phyloP scores from a whole-genome alignment of 2,888 invertebrate species.

The Muscina levida region DNA sequence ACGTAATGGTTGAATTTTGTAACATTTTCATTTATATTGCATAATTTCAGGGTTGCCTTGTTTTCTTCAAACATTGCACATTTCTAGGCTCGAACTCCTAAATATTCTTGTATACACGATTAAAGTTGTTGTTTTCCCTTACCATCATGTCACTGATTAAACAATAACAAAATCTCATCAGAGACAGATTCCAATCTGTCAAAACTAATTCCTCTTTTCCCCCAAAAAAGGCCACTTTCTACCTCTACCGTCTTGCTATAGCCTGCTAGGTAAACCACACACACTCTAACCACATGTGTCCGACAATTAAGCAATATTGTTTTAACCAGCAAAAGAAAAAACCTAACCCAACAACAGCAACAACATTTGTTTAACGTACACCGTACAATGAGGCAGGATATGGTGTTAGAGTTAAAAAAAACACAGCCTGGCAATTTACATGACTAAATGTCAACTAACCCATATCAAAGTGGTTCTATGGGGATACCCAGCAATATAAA shows the following conservation, averaged over 20 bases:
- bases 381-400: neutral
- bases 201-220: neutral
- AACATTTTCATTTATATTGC: too few relatives aligned
- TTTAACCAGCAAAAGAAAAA: neutral
- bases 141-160: neutral
- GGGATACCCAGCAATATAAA: conserved; percentile 20
- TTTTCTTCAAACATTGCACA: too few relatives aligned
- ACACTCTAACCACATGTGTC: neutral
- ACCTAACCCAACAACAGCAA: neutral
- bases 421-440: conserved; percentile 12
- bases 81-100: too few relatives aligned
- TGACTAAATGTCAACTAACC: conserved; percentile 34
- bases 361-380: conserved; percentile 28
- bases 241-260: neutral
- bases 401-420: neutral
- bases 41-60: too few relatives aligned
- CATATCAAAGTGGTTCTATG: conserved; percentile 11
- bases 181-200: neutral
- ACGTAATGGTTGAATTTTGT: too few relatives aligned
- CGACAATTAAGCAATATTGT: neutral
- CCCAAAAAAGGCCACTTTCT: neutral
- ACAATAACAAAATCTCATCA: neutral
- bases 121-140: too few relatives aligned
- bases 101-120: too few relatives aligned
- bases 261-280: neutral